These are phyloP conservation scores for Atta cephalotes DNA, from an alignment of 1,140 invertebrate species.

Conservation along the genomic window DNA sequence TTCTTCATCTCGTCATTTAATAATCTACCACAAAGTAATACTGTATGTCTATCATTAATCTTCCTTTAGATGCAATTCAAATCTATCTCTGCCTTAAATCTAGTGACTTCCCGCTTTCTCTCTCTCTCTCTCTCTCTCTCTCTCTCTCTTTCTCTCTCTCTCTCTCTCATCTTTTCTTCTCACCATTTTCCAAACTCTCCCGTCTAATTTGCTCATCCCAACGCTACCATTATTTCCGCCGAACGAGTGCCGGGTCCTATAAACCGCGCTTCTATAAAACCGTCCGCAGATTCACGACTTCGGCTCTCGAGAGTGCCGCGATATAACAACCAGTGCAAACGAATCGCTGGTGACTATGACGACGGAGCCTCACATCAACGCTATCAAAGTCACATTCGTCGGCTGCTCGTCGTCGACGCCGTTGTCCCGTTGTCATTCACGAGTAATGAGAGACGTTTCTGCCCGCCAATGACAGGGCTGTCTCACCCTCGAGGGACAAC, in stretches of 20 bases:
- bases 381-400: constrained; percentile 66
- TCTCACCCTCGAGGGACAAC: constrained; percentile 24
- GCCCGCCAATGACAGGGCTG: constrained; percentile 15
- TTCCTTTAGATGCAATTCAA: constrained; percentile 60
- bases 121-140: background rate
- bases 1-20: constrained; percentile 44
- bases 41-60: constrained; percentile 47
- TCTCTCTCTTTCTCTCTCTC: no score
- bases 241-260: constrained; percentile 45
- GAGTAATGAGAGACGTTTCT: constrained; percentile 63
- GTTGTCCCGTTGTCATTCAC: constrained; percentile 43
- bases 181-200: constrained; percentile 17
- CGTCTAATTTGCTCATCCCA: constrained; percentile 50
- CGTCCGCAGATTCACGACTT: constrained; percentile 53
- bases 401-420: constrained; percentile 30
- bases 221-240: constrained; percentile 39
- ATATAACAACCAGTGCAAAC: constrained; percentile 33
- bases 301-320: constrained; percentile 28
- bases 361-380: constrained; percentile 25
- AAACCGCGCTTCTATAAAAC: constrained; percentile 63
- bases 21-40: constrained; percentile 51
- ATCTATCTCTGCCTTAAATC: constrained; percentile 54
- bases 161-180: background rate
- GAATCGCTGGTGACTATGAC: constrained; percentile 48
- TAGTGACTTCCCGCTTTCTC: background rate